Percentiles rank a stretch among this genome's conserved stretches.
Conservation (phyloP, 1,140 invertebrate species). For the Cotesia chilonis region DNA sequence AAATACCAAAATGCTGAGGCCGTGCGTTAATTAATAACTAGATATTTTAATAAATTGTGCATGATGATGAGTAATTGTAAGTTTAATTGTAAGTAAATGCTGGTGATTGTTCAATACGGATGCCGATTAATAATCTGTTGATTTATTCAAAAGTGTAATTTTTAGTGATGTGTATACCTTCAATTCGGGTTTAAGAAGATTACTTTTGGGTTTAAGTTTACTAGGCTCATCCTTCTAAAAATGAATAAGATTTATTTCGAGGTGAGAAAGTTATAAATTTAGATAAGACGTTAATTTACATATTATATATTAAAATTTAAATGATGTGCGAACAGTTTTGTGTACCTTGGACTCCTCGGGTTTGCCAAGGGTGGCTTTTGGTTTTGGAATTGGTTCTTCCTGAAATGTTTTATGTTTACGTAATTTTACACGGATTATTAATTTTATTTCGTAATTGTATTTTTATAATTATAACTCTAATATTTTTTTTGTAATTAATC, state of each 20-base stretch:
- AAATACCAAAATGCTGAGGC: no score
- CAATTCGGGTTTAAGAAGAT: constrained; percentile 39
- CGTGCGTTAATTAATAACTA: constrained; percentile 9
- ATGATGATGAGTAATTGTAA: no score
- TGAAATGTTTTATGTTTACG: constrained; percentile 33
- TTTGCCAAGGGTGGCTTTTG: constrained; percentile 47
- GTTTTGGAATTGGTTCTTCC: constrained; percentile 48
- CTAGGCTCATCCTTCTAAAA: constrained; percentile 38
- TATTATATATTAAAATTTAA: background rate
- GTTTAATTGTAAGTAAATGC: no score
- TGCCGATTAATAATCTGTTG: background rate
- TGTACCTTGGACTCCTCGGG: constrained; percentile 54
- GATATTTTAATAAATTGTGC: no score
- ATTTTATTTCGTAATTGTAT: constrained; percentile 5
- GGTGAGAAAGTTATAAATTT: constrained; percentile 28
- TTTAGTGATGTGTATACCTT: constrained; percentile 35
- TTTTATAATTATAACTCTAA: constrained; percentile 15
- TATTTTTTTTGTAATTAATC: constrained; percentile 30
- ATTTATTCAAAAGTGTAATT: background rate
- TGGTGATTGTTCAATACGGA: no score
- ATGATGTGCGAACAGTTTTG: constrained; percentile 30
- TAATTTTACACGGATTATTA: constrained; percentile 15
- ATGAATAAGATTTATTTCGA: constrained; percentile 29
- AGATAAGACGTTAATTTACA: constrained; percentile 1
- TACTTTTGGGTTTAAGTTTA: constrained; percentile 39